These are phyloP conservation scores for Coendou prehensilis DNA, from an alignment of 2,797 vertebrate genomes.

Conservation along the genomic window DNA sequence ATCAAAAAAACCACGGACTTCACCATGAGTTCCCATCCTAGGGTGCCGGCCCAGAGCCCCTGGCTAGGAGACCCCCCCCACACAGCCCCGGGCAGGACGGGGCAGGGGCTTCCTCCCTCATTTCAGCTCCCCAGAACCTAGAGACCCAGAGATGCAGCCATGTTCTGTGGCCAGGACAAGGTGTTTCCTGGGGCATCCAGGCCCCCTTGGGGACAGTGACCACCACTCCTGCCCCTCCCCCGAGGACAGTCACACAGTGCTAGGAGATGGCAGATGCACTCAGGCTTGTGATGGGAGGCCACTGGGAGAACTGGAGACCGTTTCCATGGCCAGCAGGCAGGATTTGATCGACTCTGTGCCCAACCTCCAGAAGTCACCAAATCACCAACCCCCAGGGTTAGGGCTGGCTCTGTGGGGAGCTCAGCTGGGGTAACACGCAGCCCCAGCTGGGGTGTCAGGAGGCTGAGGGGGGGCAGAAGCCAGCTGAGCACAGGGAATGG, in stretches of 20 bases:
- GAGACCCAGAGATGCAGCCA: too few species aligned
- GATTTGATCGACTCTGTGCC: not conserved
- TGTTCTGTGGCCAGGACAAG: not conserved
- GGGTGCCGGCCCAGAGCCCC: not conserved
- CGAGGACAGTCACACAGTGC: not conserved
- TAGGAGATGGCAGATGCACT: not conserved
- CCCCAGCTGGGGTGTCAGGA: not conserved
- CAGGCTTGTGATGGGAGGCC: not conserved
- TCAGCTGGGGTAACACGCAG: not conserved
- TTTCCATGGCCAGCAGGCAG: not conserved
- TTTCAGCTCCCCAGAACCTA: not conserved
- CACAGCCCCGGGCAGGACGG: not conserved
- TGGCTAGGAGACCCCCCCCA: not conserved
- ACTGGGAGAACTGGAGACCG: too few species aligned
- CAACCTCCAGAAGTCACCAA: not conserved
- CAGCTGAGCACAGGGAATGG: too few species aligned
- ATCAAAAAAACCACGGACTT: not conserved
- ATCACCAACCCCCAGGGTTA: not conserved
- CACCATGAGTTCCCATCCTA: not conserved
- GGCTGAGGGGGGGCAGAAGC: not conserved
- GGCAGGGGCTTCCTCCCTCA: not conserved
- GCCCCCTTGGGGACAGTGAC: not conserved
- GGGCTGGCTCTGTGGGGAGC: not conserved
- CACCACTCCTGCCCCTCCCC: not conserved
- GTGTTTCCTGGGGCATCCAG: not conserved